These are phyloP conservation scores for Drosophila ogumai DNA, from an alignment of 1,140 invertebrate genomes.

Conservation along the genomic window DNA sequence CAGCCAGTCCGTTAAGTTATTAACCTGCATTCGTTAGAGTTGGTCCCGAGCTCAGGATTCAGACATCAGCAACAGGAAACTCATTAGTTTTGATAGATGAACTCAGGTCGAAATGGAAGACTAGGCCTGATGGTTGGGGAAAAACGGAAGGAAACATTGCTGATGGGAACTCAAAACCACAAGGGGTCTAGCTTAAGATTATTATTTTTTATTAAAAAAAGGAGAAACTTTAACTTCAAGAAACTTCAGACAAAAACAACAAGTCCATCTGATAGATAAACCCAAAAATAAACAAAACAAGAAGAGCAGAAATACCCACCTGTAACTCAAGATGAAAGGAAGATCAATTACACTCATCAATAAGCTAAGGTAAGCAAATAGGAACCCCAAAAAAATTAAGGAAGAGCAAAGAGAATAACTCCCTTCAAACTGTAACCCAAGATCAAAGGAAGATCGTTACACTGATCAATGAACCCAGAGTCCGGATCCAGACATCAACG, in stretches of 20 bases:
- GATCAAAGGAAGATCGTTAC: slow-evolving; percentile 76
- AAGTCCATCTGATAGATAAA: background rate
- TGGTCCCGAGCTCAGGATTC: slow-evolving; percentile 9
- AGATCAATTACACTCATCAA: background rate
- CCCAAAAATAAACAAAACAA: background rate
- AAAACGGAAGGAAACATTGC: slow-evolving; percentile 1
- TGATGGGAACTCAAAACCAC: background rate
- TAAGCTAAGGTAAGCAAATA: background rate
- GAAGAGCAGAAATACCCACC: background rate
- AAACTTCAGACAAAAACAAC: background rate
- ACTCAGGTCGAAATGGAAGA: background rate
- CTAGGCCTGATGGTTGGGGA: background rate
- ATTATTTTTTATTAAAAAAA: background rate
- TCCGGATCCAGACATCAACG: slow-evolving; percentile 47
- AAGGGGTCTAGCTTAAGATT: slow-evolving; percentile 54
- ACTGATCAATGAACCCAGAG: slow-evolving; percentile 67
- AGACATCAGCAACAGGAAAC: slow-evolving; percentile 37
- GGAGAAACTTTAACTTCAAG: slow-evolving; percentile 48
- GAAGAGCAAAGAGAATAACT: no score
- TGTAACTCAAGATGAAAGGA: slow-evolving; percentile 15
- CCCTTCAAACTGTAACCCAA: slow-evolving; percentile 50
- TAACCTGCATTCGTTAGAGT: slow-evolving; percentile 46
- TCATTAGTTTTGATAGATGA: slow-evolving; percentile 36
- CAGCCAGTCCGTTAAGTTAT: slow-evolving; percentile 52
- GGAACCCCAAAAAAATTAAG: background rate